phyloP scores from a whole-genome alignment of 2,113 vertebrate species.

The Montifringilla adamsi region DNA sequence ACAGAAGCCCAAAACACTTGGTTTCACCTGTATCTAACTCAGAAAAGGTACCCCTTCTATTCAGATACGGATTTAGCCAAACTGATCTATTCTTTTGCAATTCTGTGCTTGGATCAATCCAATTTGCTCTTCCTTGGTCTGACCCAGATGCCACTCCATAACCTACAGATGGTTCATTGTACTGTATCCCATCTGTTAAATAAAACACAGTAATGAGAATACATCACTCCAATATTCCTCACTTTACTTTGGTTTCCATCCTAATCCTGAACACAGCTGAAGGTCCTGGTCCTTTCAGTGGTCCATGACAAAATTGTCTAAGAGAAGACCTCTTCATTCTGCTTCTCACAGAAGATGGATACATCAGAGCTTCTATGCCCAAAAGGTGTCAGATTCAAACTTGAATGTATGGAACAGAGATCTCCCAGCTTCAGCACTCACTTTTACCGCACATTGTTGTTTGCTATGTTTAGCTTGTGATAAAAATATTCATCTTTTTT shows the following conservation, averaged over 20 bases:
- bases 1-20: neutral
- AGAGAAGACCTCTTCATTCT: conserved; percentile 3
- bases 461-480: neutral
- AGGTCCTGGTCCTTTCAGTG: conserved; percentile 8
- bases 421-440: neutral
- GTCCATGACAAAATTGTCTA: neutral
- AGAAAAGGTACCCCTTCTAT: neutral
- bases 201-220: conserved; percentile 58
- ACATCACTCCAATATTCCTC: conserved; percentile 33
- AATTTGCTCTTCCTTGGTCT: conserved; percentile 40
- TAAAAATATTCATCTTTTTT: neutral
- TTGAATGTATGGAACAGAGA: neutral
- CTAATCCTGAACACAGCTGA: conserved; percentile 27
- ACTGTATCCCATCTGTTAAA: conserved; percentile 60
- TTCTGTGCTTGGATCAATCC: neutral
- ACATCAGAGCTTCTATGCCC: neutral
- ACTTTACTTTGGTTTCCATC: conserved; percentile 44
- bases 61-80: neutral
- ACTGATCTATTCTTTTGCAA: conserved; percentile 4
- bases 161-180: conserved; percentile 62
- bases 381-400: neutral
- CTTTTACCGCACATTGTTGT: neutral
- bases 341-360: neutral
- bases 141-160: conserved; percentile 48
- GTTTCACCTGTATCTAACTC: neutral